These are phyloP conservation scores for Pilophorus perplexus DNA, from an alignment of 2,888 invertebrate genomes.

Conservation along the genomic window DNA sequence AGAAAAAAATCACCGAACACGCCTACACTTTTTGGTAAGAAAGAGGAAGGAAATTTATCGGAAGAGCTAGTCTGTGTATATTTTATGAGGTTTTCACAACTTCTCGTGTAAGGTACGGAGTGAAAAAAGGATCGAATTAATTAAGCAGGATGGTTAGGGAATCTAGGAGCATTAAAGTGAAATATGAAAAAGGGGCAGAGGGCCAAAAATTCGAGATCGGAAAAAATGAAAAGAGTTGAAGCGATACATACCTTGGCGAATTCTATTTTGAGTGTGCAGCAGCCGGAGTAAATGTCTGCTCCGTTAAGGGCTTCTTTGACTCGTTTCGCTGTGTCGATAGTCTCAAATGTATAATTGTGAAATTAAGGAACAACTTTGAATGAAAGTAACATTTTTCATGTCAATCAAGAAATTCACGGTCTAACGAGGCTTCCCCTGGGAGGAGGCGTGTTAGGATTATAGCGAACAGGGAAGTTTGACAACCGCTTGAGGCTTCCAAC, in stretches of 20 bases:
- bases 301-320: slow-evolving; percentile 95
- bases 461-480: too few species aligned
- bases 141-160: slow-evolving; percentile 13
- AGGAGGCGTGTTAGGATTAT: too few species aligned
- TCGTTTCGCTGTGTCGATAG: slow-evolving; percentile 85
- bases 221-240: slow-evolving; percentile 31
- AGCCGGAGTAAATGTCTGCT: slow-evolving; percentile 98
- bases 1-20: too few species aligned
- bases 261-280: slow-evolving; percentile 98
- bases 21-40: too few species aligned
- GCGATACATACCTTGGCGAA: slow-evolving; percentile 85
- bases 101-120: too few species aligned
- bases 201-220: slow-evolving; percentile 19
- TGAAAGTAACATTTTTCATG: too few species aligned
- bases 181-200: slow-evolving; percentile 17
- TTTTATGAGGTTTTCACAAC: too few species aligned
- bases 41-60: too few species aligned
- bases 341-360: slow-evolving; percentile 78
- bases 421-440: too few species aligned
- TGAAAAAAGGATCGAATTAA: slow-evolving; percentile 7
- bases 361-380: slow-evolving; percentile 4
- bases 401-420: too few species aligned
- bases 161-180: slow-evolving; percentile 27
- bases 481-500: too few species aligned
- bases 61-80: too few species aligned